These are phyloP conservation scores for Microchrysa polita DNA, from an alignment of 2,888 invertebrate genomes.

Conservation along the genomic window DNA sequence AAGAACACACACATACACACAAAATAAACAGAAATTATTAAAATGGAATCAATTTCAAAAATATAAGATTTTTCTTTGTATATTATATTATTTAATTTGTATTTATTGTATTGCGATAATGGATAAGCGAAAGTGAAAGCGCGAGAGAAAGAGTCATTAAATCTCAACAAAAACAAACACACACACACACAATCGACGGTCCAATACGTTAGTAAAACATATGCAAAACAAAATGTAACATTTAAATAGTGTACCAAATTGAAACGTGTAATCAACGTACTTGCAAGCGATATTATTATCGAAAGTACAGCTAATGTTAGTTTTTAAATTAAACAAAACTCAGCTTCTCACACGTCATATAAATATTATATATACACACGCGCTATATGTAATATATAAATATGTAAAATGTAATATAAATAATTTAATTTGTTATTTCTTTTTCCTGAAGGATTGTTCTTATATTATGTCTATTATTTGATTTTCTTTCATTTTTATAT, in stretches of 20 bases:
- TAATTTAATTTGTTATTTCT: slow-evolving; percentile 37
- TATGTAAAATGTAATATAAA: slow-evolving; percentile 40
- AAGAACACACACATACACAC: too few species aligned
- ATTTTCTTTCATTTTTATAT: slow-evolving; percentile 14
- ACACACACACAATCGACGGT: slow-evolving; percentile 23
- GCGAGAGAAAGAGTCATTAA: slow-evolving; percentile 1
- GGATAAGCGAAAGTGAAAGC: not conserved
- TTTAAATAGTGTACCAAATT: slow-evolving; percentile 30
- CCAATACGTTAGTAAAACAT: slow-evolving; percentile 28
- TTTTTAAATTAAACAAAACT: not conserved
- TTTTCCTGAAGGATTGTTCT: slow-evolving; percentile 39
- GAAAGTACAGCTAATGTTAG: slow-evolving; percentile 17
- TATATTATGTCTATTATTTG: slow-evolving; percentile 30
- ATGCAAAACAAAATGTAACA: slow-evolving; percentile 6
- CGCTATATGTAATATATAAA: not conserved
- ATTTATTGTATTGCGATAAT: slow-evolving; percentile 35
- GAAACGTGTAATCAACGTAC: slow-evolving; percentile 11
- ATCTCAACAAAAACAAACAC: too few species aligned
- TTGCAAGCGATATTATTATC: slow-evolving; percentile 7
- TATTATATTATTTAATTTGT: slow-evolving; percentile 38
- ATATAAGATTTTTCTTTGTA: slow-evolving; percentile 29
- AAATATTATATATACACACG: slow-evolving; percentile 18
- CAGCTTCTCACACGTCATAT: slow-evolving; percentile 5
- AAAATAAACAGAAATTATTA: not conserved
- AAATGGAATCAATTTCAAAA: slow-evolving; percentile 20